phyloP scores from a whole-genome alignment of 2,113 vertebrate species.

The Xenus cinereus region DNA sequence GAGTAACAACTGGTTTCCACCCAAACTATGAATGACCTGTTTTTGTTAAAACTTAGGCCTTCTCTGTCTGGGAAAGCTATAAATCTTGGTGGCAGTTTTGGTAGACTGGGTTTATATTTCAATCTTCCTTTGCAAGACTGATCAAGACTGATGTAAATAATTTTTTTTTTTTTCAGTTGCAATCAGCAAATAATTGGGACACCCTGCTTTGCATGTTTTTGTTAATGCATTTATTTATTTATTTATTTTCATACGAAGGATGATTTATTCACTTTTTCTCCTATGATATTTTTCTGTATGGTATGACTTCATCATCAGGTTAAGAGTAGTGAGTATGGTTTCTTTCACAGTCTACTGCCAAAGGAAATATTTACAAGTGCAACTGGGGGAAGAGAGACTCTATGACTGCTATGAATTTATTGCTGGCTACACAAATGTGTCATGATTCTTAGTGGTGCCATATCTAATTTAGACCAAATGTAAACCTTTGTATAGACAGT shows the following conservation, averaged over 20 bases:
- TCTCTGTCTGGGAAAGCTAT: background rate
- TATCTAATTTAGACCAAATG: conserved; percentile 31
- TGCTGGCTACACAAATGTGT: background rate
- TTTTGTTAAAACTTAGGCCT: conserved; percentile 3
- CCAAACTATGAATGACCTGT: background rate
- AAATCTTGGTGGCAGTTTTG: background rate
- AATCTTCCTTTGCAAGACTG: background rate
- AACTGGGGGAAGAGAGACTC: background rate
- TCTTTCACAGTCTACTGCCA: conserved; percentile 16
- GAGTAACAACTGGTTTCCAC: conserved; percentile 39
- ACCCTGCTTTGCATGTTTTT: background rate
- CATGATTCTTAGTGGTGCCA: conserved; percentile 6
- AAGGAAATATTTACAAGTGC: conserved; percentile 48
- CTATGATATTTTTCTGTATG: background rate
- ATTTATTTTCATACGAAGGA: background rate
- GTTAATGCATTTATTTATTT: background rate
- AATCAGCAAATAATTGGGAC: background rate
- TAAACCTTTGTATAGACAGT: conserved; percentile 7
- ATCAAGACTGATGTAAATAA: background rate
- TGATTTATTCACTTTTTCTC: background rate
- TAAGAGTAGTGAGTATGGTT: background rate
- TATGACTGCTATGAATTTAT: conserved; percentile 17
- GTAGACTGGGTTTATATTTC: background rate
- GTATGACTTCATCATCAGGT: background rate
- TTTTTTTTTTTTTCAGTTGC: background rate